These are phyloP conservation scores for Nannobrachium achirus DNA, from an alignment of 2,113 vertebrate genomes.

Conservation along the genomic window DNA sequence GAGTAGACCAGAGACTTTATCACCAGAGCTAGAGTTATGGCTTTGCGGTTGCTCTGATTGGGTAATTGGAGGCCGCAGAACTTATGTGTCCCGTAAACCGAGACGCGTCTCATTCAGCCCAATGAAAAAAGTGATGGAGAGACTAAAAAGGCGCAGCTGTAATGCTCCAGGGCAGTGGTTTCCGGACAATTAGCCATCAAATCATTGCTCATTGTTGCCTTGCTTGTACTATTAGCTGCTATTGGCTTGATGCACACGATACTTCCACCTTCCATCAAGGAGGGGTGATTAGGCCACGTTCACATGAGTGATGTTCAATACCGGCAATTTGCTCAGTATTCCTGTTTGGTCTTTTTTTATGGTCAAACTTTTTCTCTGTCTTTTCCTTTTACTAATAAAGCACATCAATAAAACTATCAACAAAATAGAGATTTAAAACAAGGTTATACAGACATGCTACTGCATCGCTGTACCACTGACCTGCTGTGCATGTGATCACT, in stretches of 20 bases:
- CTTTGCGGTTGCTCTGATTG: constrained; percentile 60
- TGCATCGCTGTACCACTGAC: neutral
- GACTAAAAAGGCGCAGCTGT: constrained; percentile 57
- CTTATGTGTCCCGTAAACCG: constrained; percentile 59
- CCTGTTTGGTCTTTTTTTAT: neutral
- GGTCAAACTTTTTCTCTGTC: neutral
- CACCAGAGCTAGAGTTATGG: constrained; percentile 62
- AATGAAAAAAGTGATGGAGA: constrained; percentile 46
- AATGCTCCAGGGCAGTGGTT: constrained; percentile 37
- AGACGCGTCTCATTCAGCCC: constrained; percentile 53
- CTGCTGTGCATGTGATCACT: neutral
- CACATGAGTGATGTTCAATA: constrained; percentile 34
- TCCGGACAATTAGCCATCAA: constrained; percentile 39
- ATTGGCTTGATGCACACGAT: constrained; percentile 36
- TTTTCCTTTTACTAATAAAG: constrained; percentile 20
- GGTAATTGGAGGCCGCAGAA: constrained; percentile 52
- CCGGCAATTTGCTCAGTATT: constrained; percentile 12
- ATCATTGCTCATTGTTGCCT: constrained; percentile 49
- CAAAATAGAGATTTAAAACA: neutral
- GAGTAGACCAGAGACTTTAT: constrained; percentile 61
- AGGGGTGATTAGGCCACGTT: constrained; percentile 19
- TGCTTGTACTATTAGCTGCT: constrained; percentile 45
- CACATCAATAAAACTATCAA: neutral
- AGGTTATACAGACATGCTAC: neutral
- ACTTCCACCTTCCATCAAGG: constrained; percentile 13